Evolutionary conservation across 1,140 invertebrate species (phyloP).

Genomic region (Rhagoletis pomonella): DNA sequence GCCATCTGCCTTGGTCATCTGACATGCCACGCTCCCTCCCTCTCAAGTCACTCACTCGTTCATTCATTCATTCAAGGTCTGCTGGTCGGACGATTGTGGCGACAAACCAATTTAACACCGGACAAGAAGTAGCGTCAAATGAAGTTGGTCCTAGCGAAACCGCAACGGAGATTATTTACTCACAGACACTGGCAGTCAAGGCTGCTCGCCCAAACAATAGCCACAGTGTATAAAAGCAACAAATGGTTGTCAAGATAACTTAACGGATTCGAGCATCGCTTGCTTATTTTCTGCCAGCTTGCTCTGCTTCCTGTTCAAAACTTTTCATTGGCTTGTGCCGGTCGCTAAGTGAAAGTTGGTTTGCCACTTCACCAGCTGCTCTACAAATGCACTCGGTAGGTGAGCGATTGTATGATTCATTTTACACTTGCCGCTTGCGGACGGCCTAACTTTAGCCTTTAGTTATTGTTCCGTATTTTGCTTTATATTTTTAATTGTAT

Average conservation of each 20-base stretch:
- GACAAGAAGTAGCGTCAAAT: constrained; percentile 36
- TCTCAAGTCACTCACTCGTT: background rate
- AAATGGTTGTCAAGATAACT: constrained; percentile 31
- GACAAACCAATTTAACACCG: constrained; percentile 48
- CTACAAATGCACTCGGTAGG: background rate
- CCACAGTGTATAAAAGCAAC: background rate
- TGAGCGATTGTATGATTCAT: constrained; percentile 1
- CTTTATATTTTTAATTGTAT: background rate
- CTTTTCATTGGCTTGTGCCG: background rate
- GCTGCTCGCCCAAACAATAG: background rate
- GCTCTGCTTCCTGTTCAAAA: background rate
- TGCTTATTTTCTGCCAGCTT: background rate
- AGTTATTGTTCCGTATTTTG: background rate
- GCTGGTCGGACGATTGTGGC: background rate
- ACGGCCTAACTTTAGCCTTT: background rate
- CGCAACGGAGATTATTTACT: constrained; percentile 6
- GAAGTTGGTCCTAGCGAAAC: constrained; percentile 34
- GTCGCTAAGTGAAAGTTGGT: background rate
- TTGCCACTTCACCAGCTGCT: background rate
- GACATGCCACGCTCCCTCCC: background rate
- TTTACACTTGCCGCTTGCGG: constrained; percentile 27
- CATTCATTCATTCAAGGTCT: background rate
- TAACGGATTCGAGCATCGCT: background rate
- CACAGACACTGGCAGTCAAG: background rate
- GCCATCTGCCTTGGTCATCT: background rate